phyloP scores from a whole-genome alignment of 2,797 vertebrate genomes.

The Lepilemur septentrionalis region DNA sequence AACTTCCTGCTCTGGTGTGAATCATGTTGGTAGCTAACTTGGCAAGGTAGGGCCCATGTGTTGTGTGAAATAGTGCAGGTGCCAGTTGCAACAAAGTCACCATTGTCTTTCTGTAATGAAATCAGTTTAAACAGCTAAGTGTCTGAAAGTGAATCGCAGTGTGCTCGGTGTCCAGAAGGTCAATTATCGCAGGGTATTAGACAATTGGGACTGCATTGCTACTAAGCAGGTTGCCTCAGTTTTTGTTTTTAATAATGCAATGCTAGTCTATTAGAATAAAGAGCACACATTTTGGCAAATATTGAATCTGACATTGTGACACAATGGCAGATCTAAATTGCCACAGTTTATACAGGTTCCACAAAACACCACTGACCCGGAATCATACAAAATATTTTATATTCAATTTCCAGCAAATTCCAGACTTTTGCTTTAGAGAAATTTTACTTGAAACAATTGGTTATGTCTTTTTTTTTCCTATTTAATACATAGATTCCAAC shows the following conservation, averaged over 20 bases:
- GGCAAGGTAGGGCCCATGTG: conserved; percentile 49
- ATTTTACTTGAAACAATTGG: not conserved
- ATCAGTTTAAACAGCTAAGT: conserved; percentile 55
- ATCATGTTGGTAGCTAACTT: not conserved
- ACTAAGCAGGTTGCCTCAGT: conserved; percentile 2
- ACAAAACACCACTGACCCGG: not conserved
- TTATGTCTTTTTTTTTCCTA: not conserved
- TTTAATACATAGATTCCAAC: not conserved
- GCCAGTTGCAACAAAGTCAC: conserved; percentile 55
- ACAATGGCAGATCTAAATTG: conserved; percentile 29
- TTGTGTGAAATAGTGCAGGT: conserved; percentile 60
- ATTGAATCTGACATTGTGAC: conserved; percentile 24
- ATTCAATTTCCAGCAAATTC: conserved; percentile 30
- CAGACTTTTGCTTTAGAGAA: not conserved
- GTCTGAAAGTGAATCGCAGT: conserved; percentile 70
- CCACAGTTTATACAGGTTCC: not conserved
- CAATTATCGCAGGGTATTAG: conserved; percentile 42
- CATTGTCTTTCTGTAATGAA: conserved; percentile 67
- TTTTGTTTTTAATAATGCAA: conserved; percentile 64
- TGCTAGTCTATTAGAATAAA: conserved; percentile 62
- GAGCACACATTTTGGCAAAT: conserved; percentile 37
- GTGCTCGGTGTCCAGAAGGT: conserved; percentile 51
- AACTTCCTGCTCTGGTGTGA: conserved; percentile 65
- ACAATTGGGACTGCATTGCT: conserved; percentile 52
- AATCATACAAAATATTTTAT: not conserved